Base-by-base conservation (phyloP, 2,888 invertebrate species). In the Eupelmus urozonus region DNA sequence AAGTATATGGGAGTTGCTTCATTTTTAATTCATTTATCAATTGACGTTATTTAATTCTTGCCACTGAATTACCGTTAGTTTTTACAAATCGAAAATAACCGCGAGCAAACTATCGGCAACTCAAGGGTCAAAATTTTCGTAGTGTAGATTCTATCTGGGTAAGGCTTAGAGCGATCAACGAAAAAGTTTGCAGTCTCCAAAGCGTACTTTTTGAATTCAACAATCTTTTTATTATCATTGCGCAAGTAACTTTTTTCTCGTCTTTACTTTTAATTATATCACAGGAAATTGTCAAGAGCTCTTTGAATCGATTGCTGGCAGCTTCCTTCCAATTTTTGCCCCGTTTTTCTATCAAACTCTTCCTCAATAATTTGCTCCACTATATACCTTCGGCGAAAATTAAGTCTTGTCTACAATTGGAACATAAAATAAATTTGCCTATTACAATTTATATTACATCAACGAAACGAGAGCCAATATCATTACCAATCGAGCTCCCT, bases 401-500 rank as follows among this genome's bases (percentile, higher is more conserved):
- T 62, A 57, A 65, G 71, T 51, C 71, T 63, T 72, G 67, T 73
- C 73, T 60, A 69, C n/a, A 45, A 57, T 78, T 49, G 70, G 40
- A 79, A 76, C 79, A n/a, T 59, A 79, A 79, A 76, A n/a, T n/a
- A n/a, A n/a, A 76, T 76, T 79, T 67, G 42, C 29, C 76, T 76
- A 76, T 65, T 73, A 73, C 63, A 65, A 76, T 86, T 83, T 87
- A 87, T 87, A 86, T 87, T 87, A 87, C 87, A 86, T 85, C 79
- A 82, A 85, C 86, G 85, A 86, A 87, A 87, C 84, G 84, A 87
- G 82, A 83, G 83, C 84, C 83, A 85, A 87, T 82, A 82, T 70
- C 2, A 62, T 71, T 84, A 82, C 84, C 80, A 82, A 84, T 82
- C 83, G 82, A 84, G 83, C 76, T 76, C 84, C 80, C 83, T 81